Percentiles rank a stretch among this genome's conserved stretches.
Evolutionary conservation across 2,797 vertebrate genomes (phyloP).

Genomic region (Coccyzus lansbergi): DNA sequence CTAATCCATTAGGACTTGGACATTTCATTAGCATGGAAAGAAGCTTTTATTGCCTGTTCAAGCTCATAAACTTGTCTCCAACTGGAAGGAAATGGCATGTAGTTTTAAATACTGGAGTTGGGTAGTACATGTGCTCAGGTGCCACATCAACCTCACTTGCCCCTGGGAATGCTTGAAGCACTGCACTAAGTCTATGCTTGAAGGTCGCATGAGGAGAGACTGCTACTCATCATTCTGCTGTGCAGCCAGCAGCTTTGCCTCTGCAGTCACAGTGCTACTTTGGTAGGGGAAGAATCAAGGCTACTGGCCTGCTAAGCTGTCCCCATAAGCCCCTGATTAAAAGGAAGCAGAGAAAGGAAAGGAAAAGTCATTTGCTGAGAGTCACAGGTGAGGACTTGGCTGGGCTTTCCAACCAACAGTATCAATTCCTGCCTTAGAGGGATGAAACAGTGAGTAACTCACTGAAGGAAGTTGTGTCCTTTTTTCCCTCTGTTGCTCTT

Average conservation of each 20-base stretch:
- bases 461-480: neutral
- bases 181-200: neutral
- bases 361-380: neutral
- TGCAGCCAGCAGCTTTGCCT: neutral
- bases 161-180: conserved; percentile 13
- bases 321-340: neutral
- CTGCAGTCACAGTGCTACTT: neutral
- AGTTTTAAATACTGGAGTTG: neutral
- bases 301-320: neutral
- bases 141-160: neutral
- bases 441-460: neutral
- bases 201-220: conserved; percentile 25
- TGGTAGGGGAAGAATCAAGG: neutral
- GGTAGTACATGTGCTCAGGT: conserved; percentile 24
- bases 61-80: conserved; percentile 44
- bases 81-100: conserved; percentile 24
- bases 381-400: neutral
- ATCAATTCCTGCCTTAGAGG: neutral
- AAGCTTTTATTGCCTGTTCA: conserved; percentile 55
- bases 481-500: neutral
- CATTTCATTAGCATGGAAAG: conserved; percentile 20
- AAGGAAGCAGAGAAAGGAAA: neutral
- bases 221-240: neutral
- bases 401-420: neutral
- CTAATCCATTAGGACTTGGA: conserved; percentile 59